Evolutionary conservation across 2,888 invertebrate species (phyloP).

Genomic region (Cyaniris semiargus): DNA sequence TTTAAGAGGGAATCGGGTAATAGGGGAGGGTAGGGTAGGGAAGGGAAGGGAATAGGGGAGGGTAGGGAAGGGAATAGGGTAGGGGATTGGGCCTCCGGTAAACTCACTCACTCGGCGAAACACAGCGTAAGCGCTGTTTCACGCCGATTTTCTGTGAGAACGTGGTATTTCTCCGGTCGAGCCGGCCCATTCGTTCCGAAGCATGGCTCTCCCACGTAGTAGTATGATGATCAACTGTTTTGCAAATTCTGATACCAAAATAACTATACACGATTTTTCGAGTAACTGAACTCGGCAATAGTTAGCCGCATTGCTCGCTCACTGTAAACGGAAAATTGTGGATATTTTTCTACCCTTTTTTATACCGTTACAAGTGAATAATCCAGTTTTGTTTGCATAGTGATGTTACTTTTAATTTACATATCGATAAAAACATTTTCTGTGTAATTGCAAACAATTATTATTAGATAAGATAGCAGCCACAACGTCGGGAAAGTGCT

Average conservation of each 20-base stretch:
- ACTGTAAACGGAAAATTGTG: slow-evolving; percentile 17
- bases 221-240: neutral
- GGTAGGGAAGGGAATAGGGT: no score
- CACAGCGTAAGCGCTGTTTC: no score
- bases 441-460: neutral
- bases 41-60: no score
- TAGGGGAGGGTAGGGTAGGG: no score
- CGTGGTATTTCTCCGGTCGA: no score
- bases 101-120: no score
- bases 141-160: no score
- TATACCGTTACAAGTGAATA: slow-evolving; percentile 15
- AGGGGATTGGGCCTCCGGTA: no score
- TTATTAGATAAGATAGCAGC: neutral
- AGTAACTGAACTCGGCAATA: neutral
- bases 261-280: neutral
- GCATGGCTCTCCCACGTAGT: no score
- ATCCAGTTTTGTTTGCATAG: slow-evolving; percentile 10
- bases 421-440: neutral
- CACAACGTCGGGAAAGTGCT: no score
- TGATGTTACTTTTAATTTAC: neutral
- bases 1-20: no score
- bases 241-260: neutral
- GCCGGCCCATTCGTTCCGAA: no score
- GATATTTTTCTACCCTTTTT: slow-evolving; percentile 20
- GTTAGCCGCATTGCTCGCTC: slow-evolving; percentile 13